Base-by-base conservation (phyloP, 1,140 invertebrate species). In the Ceratitis capitata region DNA sequence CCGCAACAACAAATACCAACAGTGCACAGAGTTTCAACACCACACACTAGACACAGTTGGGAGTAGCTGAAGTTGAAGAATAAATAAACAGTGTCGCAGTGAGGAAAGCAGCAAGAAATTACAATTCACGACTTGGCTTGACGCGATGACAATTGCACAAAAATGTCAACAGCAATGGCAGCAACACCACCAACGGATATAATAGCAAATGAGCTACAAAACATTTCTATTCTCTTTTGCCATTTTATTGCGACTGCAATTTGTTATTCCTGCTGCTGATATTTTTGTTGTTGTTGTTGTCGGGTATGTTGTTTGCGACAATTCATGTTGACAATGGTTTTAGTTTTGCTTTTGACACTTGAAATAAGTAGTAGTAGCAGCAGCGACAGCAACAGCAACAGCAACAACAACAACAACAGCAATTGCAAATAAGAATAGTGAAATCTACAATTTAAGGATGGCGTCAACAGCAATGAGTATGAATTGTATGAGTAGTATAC, bases 281-380 rank as follows among this genome's bases (percentile, higher is more conserved):
- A n/a, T n/a, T n/a, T n/a, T n/a, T 35, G 23, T 45, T 83, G 82
- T 83, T 53, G 14, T 84, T 84, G 51, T 10, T 42, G 39, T 45
- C 88, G 82, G 85, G 88, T 86, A 88, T 89, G 89, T 89, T 87
- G 88, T 88, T 88, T 88, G 86, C 69, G 12, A 90, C 90, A 88
- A n/a, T n/a, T 90, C 89, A 90, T 90, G 89, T 90, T 88, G 89
- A 90, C 89, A 90, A 90, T 90, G 88, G 89, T 88, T 90, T 89
- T 90, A 90, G 89, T 89, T 90, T 90, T 90, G 89, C 89, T 90
- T 90, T 89, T 90, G 89, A 90, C 89, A 90, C 89, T 90, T 88
- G 89, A 89, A 90, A 90, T 90, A 89, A 89, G 89, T 69, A 78
- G 7, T 12, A n/a, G 23, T 88, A 89, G 89, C 88, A 86, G 89